These are phyloP conservation scores for Drosophila sordidapex DNA, from an alignment of 2,888 invertebrate genomes.

Conservation along the genomic window DNA sequence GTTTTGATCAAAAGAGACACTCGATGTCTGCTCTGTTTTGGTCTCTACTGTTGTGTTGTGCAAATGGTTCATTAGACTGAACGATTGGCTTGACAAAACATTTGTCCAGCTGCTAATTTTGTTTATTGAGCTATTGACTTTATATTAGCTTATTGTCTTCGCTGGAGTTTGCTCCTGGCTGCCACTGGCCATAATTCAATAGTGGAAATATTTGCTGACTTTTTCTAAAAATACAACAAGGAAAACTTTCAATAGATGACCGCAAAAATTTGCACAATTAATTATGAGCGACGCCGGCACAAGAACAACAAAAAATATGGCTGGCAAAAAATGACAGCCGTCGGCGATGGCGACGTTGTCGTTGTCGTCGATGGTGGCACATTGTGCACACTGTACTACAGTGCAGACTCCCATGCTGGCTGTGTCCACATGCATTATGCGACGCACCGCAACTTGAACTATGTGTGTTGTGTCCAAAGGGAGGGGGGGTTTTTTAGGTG, in stretches of 20 bases:
- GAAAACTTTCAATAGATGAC: constrained; percentile 52
- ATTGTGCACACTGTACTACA: constrained; percentile 8
- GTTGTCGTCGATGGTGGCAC: constrained; percentile 40
- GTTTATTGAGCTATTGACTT: constrained; percentile 44
- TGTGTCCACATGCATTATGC: constrained; percentile 52
- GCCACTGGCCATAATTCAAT: constrained; percentile 14
- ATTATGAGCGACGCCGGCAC: constrained; percentile 66
- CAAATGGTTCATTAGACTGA: constrained; percentile 52
- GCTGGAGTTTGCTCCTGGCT: neutral
- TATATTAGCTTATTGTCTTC: constrained; percentile 44
- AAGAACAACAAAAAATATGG: constrained; percentile 35
- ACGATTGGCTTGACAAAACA: constrained; percentile 42
- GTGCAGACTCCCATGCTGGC: neutral
- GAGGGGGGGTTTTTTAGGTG: neutral
- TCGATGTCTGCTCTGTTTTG: neutral
- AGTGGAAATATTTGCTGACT: constrained; percentile 9
- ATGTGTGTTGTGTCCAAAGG: constrained; percentile 14
- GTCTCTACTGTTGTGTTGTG: neutral
- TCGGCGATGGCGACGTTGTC: constrained; percentile 31
- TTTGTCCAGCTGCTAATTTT: constrained; percentile 40
- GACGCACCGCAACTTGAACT: constrained; percentile 55
- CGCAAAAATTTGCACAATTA: constrained; percentile 71
- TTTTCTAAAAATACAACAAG: neutral
- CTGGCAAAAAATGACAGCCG: constrained; percentile 54
- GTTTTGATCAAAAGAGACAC: constrained; percentile 24